Conservation (phyloP, 2,888 invertebrate genomes). For the Acleris laterana region DNA sequence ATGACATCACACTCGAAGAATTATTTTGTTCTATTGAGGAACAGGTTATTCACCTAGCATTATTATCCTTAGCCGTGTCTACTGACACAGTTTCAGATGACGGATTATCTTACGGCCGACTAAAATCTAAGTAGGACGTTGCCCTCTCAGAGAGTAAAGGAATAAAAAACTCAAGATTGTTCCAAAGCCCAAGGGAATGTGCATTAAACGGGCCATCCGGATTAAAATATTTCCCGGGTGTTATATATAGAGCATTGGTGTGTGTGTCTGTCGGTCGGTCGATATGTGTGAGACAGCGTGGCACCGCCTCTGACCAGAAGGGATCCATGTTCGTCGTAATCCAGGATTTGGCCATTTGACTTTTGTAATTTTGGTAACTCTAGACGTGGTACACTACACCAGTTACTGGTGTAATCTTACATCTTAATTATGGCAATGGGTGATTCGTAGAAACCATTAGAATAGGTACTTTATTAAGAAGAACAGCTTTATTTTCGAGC, state of each 20-base stretch:
- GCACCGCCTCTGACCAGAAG: constrained; percentile 78
- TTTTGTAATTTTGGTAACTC: constrained; percentile 50
- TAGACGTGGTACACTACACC: constrained; percentile 4
- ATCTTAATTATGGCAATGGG: constrained; percentile 15
- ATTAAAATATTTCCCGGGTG: constrained; percentile 81
- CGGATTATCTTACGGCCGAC: constrained; percentile 57
- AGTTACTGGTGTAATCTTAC: constrained; percentile 8
- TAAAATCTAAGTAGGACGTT: constrained; percentile 63
- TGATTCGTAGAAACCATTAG: constrained; percentile 18
- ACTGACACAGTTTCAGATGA: constrained; percentile 66
- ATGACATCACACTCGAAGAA: constrained; percentile 55
- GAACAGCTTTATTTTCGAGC: constrained; percentile 5
- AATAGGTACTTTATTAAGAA: constrained; percentile 13
- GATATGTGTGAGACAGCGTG: constrained; percentile 81
- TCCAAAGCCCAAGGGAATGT: constrained; percentile 72
- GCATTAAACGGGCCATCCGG: constrained; percentile 79
- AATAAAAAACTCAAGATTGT: constrained; percentile 65
- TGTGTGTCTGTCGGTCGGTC: constrained; percentile 75
- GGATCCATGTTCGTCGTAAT: constrained; percentile 69
- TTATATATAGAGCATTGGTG: constrained; percentile 81
- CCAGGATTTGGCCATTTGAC: constrained; percentile 70
- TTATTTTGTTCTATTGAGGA: constrained; percentile 48
- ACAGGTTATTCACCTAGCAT: constrained; percentile 61
- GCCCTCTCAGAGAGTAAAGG: constrained; percentile 56
- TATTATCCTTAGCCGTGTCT: constrained; percentile 61